Evolutionary conservation across 1,140 invertebrate species (phyloP).

Genomic region (Drosophila kohkoa): DNA sequence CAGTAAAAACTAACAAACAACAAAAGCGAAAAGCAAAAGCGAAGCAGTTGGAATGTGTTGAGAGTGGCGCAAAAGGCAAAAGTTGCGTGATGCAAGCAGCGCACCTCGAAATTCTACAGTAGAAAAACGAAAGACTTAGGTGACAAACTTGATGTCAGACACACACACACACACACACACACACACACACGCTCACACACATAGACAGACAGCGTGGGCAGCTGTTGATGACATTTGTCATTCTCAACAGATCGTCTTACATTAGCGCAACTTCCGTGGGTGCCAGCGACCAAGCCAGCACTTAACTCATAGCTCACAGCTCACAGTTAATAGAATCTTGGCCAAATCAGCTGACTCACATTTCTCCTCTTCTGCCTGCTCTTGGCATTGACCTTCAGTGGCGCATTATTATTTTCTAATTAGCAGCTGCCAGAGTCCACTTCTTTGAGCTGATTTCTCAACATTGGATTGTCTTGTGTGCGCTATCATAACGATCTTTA

Average conservation of each 20-base stretch:
- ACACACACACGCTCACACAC: neutral
- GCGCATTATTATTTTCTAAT: constrained; percentile 77
- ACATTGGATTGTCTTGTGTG: constrained; percentile 45
- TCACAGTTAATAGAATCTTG: neutral
- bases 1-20: constrained; percentile 2
- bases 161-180: neutral
- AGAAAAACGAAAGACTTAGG: constrained; percentile 50
- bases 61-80: constrained; percentile 24
- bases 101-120: constrained; percentile 38
- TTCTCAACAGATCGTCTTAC: constrained; percentile 27
- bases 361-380: constrained; percentile 30
- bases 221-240: constrained; percentile 28
- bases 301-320: too few species aligned
- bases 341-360: constrained; percentile 52
- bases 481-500: constrained; percentile 52
- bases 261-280: constrained; percentile 29
- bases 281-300: neutral
- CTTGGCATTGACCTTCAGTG: constrained; percentile 67
- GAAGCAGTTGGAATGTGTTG: constrained; percentile 55
- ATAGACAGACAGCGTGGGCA: constrained; percentile 1
- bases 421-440: constrained; percentile 54
- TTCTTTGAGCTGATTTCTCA: constrained; percentile 52
- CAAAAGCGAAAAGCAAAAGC: constrained; percentile 15
- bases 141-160: constrained; percentile 36
- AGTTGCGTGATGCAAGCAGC: constrained; percentile 53